Evolutionary conservation across 2,888 invertebrate genomes (phyloP).

Genomic region (Xylota sylvarum): DNA sequence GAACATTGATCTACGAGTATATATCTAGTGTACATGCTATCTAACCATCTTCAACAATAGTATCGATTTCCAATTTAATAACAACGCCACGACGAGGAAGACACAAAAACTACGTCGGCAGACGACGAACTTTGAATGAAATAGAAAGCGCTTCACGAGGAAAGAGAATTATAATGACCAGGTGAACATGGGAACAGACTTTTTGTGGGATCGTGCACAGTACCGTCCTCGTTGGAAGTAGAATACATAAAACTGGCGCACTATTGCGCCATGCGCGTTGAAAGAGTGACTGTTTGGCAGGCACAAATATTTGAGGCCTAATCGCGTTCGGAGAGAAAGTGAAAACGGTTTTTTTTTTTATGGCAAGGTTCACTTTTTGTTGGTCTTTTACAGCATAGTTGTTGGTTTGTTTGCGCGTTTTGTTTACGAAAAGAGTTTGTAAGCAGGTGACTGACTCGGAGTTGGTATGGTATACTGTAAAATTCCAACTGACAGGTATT

Average conservation of each 20-base stretch:
- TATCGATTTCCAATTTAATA: conserved; percentile 57
- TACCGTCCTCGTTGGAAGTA: conserved; percentile 28
- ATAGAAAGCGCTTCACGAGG: conserved; percentile 60
- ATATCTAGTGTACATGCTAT: conserved; percentile 14
- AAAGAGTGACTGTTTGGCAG: conserved; percentile 30
- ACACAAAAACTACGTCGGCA: conserved; percentile 2
- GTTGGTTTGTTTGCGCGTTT: conserved; percentile 23
- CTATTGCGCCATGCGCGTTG: conserved; percentile 39
- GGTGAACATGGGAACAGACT: conserved; percentile 11
- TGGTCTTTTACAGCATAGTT: not conserved
- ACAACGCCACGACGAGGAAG: conserved; percentile 42
- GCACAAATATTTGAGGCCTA: conserved; percentile 60
- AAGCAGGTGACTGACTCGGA: not conserved
- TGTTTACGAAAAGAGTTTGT: conserved; percentile 24
- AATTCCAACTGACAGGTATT: conserved; percentile 13
- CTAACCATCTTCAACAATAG: conserved; percentile 47
- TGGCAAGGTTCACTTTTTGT: conserved; percentile 15
- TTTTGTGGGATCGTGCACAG: conserved; percentile 49
- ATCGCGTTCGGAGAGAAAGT: conserved; percentile 60
- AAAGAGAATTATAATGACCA: conserved; percentile 34
- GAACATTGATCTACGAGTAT: conserved; percentile 44
- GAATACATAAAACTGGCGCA: conserved; percentile 40
- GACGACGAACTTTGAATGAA: conserved; percentile 61
- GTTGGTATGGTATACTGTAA: not conserved
- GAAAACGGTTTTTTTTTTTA: conserved; percentile 27